phyloP scores from a whole-genome alignment of 1,140 invertebrate genomes.

The Drosophila takahashii region DNA sequence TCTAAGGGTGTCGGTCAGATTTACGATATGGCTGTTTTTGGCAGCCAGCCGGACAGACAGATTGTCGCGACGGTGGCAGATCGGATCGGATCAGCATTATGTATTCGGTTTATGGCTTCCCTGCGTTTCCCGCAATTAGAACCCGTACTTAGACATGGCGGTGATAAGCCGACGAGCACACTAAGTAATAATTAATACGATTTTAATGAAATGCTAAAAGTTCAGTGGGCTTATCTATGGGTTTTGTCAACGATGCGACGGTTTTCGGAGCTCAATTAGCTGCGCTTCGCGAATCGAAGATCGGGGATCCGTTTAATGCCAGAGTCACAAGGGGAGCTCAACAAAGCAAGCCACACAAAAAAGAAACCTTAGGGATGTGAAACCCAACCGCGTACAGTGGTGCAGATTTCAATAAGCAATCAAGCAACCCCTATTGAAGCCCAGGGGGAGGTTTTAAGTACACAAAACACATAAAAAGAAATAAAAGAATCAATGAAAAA shows the following conservation, averaged over 20 bases:
- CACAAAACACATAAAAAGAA: slow-evolving; percentile 20
- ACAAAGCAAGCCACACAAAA: slow-evolving; percentile 6
- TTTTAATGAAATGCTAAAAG: slow-evolving; percentile 72
- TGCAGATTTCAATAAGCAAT: slow-evolving; percentile 46
- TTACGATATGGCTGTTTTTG: slow-evolving; percentile 35
- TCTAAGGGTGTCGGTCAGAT: slow-evolving; percentile 14
- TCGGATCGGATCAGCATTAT: slow-evolving; percentile 43
- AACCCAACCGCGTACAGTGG: slow-evolving; percentile 27
- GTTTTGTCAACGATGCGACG: slow-evolving; percentile 17
- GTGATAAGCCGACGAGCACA: slow-evolving; percentile 57
- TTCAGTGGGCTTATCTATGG: slow-evolving; percentile 49
- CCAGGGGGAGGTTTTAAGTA: slow-evolving; percentile 35
- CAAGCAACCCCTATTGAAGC: slow-evolving; percentile 34
- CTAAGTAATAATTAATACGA: slow-evolving; percentile 71
- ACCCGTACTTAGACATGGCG: slow-evolving; percentile 19
- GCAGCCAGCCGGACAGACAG: slow-evolving; percentile 47
- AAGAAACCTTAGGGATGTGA: slow-evolving; percentile 12
- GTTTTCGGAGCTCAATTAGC: slow-evolving; percentile 32
- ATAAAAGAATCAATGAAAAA: slow-evolving; percentile 31
- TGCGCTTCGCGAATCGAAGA: slow-evolving; percentile 6
- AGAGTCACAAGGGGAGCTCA: slow-evolving; percentile 9
- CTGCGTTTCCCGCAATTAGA: slow-evolving; percentile 48
- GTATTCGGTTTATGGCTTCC: slow-evolving; percentile 55
- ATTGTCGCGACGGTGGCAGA: slow-evolving; percentile 62
- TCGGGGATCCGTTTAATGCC: slow-evolving; percentile 29